Conservation (phyloP, 2,797 vertebrate genomes). For the Myoxocephalus aenaeus region DNA sequence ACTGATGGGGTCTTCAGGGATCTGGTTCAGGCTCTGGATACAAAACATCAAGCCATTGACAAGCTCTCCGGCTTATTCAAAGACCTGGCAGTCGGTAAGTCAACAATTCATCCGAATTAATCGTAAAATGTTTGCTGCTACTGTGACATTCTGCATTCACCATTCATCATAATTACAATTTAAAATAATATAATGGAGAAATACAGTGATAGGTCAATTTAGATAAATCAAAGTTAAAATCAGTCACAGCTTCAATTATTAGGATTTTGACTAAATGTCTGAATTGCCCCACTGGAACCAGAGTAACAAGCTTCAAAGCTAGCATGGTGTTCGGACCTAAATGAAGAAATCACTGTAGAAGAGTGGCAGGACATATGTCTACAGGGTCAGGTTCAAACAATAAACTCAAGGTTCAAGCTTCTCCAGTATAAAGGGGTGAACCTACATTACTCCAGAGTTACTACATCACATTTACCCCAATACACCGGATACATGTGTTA, state of each 20-base stretch:
- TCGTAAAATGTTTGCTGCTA: not conserved
- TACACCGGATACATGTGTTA: too few relatives aligned
- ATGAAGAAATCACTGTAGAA: too few relatives aligned
- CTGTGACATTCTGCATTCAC: not conserved
- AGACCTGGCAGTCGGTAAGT: constrained; percentile 63
- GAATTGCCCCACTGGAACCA: not conserved
- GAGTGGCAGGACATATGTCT: too few relatives aligned
- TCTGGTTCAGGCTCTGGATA: constrained; percentile 60
- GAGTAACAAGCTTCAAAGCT: not conserved
- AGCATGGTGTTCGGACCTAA: too few relatives aligned
- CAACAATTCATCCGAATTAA: not conserved
- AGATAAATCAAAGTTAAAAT: not conserved
- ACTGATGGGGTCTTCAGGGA: constrained; percentile 29
- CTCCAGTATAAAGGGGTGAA: too few relatives aligned
- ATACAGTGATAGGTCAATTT: not conserved
- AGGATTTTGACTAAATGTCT: not conserved
- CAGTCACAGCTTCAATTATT: not conserved
- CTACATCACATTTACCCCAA: too few relatives aligned
- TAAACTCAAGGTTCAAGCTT: too few relatives aligned
- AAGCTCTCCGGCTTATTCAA: constrained; percentile 61
- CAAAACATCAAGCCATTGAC: constrained; percentile 59
- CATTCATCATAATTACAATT: not conserved
- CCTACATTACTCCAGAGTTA: too few relatives aligned
- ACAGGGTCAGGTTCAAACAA: too few relatives aligned
- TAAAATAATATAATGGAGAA: not conserved